Conservation (phyloP, 2,113 vertebrate genomes). For the Geococcyx californianus region DNA sequence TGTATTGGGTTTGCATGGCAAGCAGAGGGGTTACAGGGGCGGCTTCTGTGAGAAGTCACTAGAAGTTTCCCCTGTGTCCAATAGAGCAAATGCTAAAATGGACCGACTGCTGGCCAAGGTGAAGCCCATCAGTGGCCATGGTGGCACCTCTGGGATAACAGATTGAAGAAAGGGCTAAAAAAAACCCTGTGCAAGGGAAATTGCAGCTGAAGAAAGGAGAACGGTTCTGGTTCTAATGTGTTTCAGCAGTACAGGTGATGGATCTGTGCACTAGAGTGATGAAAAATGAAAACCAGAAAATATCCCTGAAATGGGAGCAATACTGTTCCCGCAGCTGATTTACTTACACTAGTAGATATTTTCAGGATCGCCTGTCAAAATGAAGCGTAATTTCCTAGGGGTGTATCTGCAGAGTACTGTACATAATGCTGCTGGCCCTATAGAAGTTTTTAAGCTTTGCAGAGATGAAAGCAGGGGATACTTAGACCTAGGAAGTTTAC, state of each 20-base stretch:
- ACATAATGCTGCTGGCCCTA: not conserved
- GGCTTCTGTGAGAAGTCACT: too few relatives aligned
- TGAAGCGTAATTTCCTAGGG: not conserved
- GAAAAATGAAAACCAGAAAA: constrained; percentile 9
- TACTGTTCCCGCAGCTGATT: not conserved
- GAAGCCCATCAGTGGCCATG: too few relatives aligned
- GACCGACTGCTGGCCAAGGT: too few relatives aligned
- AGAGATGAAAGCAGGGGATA: not conserved
- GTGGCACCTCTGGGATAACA: too few relatives aligned
- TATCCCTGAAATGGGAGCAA: not conserved
- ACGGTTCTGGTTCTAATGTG: not conserved
- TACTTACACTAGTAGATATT: constrained; percentile 6
- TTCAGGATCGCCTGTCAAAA: constrained; percentile 12
- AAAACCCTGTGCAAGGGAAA: too few relatives aligned
- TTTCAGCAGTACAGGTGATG: not conserved
- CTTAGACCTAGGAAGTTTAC: not conserved
- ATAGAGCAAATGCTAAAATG: too few relatives aligned
- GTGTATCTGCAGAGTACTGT: not conserved
- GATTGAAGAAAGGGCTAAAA: too few relatives aligned
- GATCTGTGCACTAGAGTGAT: not conserved
- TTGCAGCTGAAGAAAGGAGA: too few relatives aligned
- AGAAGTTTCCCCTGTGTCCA: too few relatives aligned
- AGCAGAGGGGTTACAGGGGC: too few relatives aligned
- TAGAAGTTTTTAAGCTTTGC: not conserved
- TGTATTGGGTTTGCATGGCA: too few relatives aligned